Base-by-base conservation (phyloP, 37 sponge, comb jelly and placozoan species). In the Aphrocallistes beatrix region DNA sequence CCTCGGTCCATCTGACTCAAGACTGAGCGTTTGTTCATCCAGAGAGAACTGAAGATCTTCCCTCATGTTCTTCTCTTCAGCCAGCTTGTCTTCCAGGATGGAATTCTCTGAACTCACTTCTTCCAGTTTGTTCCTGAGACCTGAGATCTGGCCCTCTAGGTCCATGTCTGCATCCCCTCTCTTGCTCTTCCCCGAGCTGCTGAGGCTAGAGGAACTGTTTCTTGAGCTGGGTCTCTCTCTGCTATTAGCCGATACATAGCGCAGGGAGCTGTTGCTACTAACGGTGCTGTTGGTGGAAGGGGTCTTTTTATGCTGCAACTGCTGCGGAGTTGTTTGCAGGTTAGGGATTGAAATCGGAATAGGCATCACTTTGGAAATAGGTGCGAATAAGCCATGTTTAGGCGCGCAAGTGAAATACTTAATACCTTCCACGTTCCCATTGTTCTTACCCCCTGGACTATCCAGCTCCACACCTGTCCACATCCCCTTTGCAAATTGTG, bases 401-500 rank as follows among this genome's bases (percentile, higher is more conserved):
- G 95, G 90, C 1, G 84, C 83, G 89, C 95, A 94, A 83, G 91
- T 86, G 84, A 94, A 94, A 39, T 94, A 94, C 86, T 93, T 84
- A 37, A 90, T 88, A 0, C 94, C 97, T 0, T 93, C 87, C 8
- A 97, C 93, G 51, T 87, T 81, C 1, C 97, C 97, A 86, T 92
- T 88, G 38, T 97, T 97, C 83, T 97, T 97, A 19, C 97, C 97
- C 38, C 89, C 91, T 50, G 89, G 82, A 10, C 48, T 83, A 50
- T 94, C 93, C 81, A 97, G 82, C 30, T 88, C 90, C 25, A 97
- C 92, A 25, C 97, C 97, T 25, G 89, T 92, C 97, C 97, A 97
- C 38, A 90, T 51, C 0, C 97, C 97, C 23, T 88, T 90, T 49
- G 97, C 91, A 91, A 97, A 97, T 25, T 93, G 81, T 1, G 97